A percentile compares a stretch with the other conserved stretches of the same genome.
phyloP scores from a whole-genome alignment of 53 echinoderm and acorn worm species.

The Actinopyga echinites region DNA sequence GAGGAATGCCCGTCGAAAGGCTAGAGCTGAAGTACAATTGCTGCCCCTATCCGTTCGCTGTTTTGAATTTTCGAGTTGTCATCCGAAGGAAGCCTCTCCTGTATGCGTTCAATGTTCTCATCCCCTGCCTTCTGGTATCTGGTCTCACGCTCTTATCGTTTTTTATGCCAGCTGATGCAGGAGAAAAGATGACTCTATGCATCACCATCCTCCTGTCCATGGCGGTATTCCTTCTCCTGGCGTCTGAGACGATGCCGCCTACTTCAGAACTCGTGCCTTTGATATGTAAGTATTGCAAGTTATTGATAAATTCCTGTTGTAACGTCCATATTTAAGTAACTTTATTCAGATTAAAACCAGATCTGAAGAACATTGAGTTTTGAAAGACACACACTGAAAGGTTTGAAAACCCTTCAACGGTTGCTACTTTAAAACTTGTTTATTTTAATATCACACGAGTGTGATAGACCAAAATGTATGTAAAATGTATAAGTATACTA shows the following conservation, averaged over 20 bases:
- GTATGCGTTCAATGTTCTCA: conserved; percentile 79
- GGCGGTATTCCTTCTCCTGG: conserved; percentile 84
- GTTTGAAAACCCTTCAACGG: no score
- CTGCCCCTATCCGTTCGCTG: conserved; percentile 71
- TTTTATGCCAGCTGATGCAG: conserved; percentile 85
- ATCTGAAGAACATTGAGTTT: no score
- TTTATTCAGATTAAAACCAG: no score
- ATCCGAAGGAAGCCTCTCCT: conserved; percentile 74
- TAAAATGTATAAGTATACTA: no score
- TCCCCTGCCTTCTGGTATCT: conserved; percentile 90
- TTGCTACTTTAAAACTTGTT: no score
- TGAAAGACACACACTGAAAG: no score
- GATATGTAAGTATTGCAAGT: conserved; percentile 59
- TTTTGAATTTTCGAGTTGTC: conserved; percentile 72
- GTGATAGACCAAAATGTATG: no score
- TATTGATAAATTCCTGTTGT: not conserved
- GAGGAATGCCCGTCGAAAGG: conserved; percentile 75
- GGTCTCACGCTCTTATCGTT: conserved; percentile 82
- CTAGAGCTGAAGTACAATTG: conserved; percentile 59
- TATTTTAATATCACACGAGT: no score
- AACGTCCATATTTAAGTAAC: not conserved
- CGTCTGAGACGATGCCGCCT: conserved; percentile 93
- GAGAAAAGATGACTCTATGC: conserved; percentile 91
- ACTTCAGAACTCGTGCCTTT: conserved; percentile 84
- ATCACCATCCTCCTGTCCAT: conserved; percentile 98